These are phyloP conservation scores for Oreotrochilus melanogaster DNA, from an alignment of 2,113 vertebrate species.

Conservation along the genomic window DNA sequence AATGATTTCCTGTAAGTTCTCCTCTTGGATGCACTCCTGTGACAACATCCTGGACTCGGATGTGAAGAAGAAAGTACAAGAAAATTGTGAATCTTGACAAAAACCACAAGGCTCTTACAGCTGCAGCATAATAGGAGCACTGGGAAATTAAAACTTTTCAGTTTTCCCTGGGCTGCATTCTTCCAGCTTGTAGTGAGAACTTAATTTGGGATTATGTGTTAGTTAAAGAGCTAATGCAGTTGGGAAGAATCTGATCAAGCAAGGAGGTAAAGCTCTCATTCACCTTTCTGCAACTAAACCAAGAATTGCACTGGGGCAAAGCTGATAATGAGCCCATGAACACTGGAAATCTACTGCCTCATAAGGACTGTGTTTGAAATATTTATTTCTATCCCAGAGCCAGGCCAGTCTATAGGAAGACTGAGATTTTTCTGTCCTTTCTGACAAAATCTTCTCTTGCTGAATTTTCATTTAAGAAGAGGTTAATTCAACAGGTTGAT, in stretches of 20 bases:
- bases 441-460: background rate
- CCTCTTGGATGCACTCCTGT: background rate
- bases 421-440: background rate
- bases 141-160: slow-evolving; percentile 76
- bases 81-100: slow-evolving; percentile 18
- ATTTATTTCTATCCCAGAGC: background rate
- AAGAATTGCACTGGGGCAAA: slow-evolving; percentile 19
- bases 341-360: background rate
- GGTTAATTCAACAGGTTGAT: background rate
- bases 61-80: background rate
- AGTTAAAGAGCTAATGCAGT: slow-evolving; percentile 16
- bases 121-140: slow-evolving; percentile 50
- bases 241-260: slow-evolving; percentile 23
- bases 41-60: background rate
- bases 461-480: background rate
- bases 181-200: slow-evolving; percentile 63
- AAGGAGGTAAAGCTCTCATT: background rate
- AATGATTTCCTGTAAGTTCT: background rate
- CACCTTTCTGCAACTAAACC: slow-evolving; percentile 10
- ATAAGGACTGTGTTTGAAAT: background rate
- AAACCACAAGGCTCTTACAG: slow-evolving; percentile 22
- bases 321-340: background rate
- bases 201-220: slow-evolving; percentile 42
- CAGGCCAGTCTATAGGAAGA: background rate
- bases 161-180: slow-evolving; percentile 59